Base-by-base conservation (phyloP, 1,140 invertebrate species). In the Maniola jurtina region DNA sequence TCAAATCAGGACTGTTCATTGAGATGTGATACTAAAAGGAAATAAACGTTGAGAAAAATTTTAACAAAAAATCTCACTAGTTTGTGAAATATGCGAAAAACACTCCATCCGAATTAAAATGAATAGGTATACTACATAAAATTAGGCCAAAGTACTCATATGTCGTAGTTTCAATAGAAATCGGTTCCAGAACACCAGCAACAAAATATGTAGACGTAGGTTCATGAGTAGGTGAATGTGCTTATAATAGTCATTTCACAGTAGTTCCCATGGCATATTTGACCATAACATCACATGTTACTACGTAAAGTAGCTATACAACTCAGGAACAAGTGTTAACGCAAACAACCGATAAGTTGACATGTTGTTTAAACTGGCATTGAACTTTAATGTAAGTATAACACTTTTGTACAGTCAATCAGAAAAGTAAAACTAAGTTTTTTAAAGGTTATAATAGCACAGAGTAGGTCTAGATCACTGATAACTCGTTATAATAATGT, bases 301-400 rank as follows among this genome's bases (percentile, higher is more conserved):
- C 52, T 34, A 34, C 16, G 9, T 34, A 9, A 55, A 55, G 52
- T 34, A 55, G 52, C 16, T 34, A 55, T 7, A 10, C 25, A 52
- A 52, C 33, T 9, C 25, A 34, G 40, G 56, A 58, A 58, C 57
- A n/a, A 58, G 56, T 40, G 16, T 25, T 15, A 58, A 59, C 35
- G 38, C 42, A 59, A 55, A 55, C 52, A 55, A 34, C 38, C 38
- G 42, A 61, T 56, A 63, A 57, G 42, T 58, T 68, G 59, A 68
- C 60, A 55, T 55, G 60, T 68, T 68, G 52, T 55, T 61, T 68
- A 62, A 62, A 68, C 52, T 55, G 52, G 55, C 57, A 35, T 56
- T 36, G 34, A 50, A 52, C 56, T 58, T 59, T 40, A 36, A 45
- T 55, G 33, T 57, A 57, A 40, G 57, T 59, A 55, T 45, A 42